These are phyloP conservation scores for Rhopalosiphum padi DNA, from an alignment of 1,140 invertebrate species.

Conservation along the genomic window DNA sequence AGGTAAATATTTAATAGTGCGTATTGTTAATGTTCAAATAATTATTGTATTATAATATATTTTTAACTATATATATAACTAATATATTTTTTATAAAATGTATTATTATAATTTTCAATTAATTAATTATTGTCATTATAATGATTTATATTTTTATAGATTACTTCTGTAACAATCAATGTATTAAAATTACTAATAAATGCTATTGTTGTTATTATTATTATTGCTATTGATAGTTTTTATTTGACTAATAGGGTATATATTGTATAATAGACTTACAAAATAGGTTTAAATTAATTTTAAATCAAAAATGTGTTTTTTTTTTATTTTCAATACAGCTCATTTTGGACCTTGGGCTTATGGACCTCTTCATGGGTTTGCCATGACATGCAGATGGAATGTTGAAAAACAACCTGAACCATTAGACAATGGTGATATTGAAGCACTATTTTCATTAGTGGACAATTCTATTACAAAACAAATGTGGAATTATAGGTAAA, in stretches of 20 bases:
- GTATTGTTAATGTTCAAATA: no score
- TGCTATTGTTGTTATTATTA: no score
- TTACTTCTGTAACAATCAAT: no score
- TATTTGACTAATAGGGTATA: not conserved
- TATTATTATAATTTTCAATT: no score
- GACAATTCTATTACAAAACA: conserved; percentile 91
- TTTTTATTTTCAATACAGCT: conserved; percentile 71
- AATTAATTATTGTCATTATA: no score
- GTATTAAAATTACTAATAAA: not conserved
- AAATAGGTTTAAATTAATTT: not conserved
- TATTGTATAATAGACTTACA: not conserved
- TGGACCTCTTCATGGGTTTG: conserved; percentile 94
- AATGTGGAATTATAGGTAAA: conserved; percentile 92
- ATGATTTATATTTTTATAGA: no score
- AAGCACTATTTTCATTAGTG: conserved; percentile 88
- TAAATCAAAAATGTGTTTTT: not conserved
- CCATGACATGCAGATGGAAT: conserved; percentile 87
- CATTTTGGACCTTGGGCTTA: conserved; percentile 93
- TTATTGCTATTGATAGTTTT: not conserved
- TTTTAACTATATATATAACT: no score
- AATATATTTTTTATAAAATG: no score
- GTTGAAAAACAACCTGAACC: conserved; percentile 85
- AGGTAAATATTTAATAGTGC: no score
- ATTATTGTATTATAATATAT: no score
- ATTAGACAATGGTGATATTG: conserved; percentile 86